Percentiles rank a stretch among this genome's conserved stretches.
Conservation (phyloP, 1,140 invertebrate species). For the Meteorus sp. region DNA sequence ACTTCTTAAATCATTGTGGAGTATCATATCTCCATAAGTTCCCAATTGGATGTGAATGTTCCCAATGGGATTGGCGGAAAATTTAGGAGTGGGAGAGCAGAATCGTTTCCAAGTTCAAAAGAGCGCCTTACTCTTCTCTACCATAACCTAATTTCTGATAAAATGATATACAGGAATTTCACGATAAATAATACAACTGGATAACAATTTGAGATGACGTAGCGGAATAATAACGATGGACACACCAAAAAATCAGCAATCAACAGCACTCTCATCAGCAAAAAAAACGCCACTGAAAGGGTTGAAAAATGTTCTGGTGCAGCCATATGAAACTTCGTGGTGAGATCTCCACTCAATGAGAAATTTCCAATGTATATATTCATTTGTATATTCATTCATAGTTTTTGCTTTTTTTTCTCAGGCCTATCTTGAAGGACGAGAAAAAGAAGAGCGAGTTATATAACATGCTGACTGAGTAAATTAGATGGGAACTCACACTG, state of each 20-base stretch:
- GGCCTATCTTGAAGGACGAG: constrained; percentile 40
- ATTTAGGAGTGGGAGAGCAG: too few species aligned
- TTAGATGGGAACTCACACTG: constrained; percentile 21
- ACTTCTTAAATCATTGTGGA: too few species aligned
- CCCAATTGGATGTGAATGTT: too few species aligned
- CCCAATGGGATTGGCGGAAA: too few species aligned
- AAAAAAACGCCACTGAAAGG: constrained; percentile 42
- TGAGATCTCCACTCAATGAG: constrained; percentile 22
- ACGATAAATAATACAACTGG: too few species aligned
- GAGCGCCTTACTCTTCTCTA: too few species aligned
- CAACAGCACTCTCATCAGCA: background rate
- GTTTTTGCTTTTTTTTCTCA: constrained; percentile 26
- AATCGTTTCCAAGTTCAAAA: too few species aligned
- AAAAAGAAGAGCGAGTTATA: constrained; percentile 26
- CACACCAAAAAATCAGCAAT: constrained; percentile 1
- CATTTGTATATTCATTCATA: constrained; percentile 3
- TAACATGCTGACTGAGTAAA: constrained; percentile 38
- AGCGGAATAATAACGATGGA: background rate
- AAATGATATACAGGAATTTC: too few species aligned
- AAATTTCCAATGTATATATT: constrained; percentile 9
- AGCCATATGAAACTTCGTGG: constrained; percentile 42
- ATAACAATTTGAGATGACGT: too few species aligned
- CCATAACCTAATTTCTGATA: too few species aligned
- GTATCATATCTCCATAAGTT: too few species aligned
- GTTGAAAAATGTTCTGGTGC: constrained; percentile 43